These are phyloP conservation scores for Neotoxoptera formosana DNA, from an alignment of 1,140 invertebrate genomes.

Conservation along the genomic window DNA sequence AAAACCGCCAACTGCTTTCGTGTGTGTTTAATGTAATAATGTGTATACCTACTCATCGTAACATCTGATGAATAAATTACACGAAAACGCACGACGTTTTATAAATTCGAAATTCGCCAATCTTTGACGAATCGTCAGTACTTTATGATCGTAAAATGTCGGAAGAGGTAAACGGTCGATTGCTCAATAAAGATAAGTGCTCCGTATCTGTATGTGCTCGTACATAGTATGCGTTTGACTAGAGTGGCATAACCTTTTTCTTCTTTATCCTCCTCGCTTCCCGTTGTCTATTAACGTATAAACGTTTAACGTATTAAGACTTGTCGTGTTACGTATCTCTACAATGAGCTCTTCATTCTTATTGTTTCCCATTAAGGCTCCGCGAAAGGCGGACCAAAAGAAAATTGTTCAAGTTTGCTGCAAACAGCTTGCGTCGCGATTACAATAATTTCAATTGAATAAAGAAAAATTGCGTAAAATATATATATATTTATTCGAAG, in stretches of 20 bases:
- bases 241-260: conserved; percentile 21
- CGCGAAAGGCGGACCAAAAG: not conserved
- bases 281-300: not conserved
- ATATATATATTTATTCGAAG: not conserved
- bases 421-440: not conserved
- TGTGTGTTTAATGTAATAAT: not conserved
- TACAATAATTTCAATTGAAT: not conserved
- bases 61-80: not conserved
- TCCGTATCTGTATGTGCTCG: not conserved
- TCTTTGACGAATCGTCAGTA: not conserved
- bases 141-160: conserved; percentile 10
- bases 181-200: conserved; percentile 26
- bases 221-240: not conserved
- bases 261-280: not conserved
- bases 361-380: not conserved
- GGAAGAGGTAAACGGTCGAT: conserved; percentile 31
- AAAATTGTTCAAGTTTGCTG: not conserved
- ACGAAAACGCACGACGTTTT: not conserved
- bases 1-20: not conserved
- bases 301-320: not conserved
- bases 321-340: not conserved
- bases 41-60: not conserved
- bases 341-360: not conserved
- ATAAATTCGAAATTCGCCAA: not conserved
- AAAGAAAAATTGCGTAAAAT: not conserved